These are phyloP conservation scores for Cotesia chilonis DNA, from an alignment of 1,140 invertebrate genomes.

Conservation along the genomic window DNA sequence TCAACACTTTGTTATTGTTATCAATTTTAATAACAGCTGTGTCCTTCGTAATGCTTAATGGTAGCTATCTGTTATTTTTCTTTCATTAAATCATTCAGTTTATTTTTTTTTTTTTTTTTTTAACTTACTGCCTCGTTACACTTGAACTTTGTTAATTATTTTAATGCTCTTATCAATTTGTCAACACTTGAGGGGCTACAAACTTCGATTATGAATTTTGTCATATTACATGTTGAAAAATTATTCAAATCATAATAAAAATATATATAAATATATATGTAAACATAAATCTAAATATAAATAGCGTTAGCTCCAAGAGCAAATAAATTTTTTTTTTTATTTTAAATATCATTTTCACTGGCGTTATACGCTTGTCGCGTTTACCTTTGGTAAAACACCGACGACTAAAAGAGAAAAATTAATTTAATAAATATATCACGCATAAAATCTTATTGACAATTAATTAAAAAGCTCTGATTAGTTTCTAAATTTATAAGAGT, in stretches of 20 bases:
- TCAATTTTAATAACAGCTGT: slow-evolving; percentile 8
- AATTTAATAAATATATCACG: slow-evolving; percentile 20
- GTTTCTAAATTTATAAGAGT: slow-evolving; percentile 21
- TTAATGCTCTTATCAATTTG: not conserved
- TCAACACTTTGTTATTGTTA: not conserved
- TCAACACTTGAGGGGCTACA: not conserved
- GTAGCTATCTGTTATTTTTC: not conserved
- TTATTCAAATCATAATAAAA: slow-evolving; percentile 8
- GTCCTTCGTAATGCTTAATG: not conserved
- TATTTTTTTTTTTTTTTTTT: slow-evolving; percentile 1
- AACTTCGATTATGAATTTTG: not conserved
- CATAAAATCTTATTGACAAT: slow-evolving; percentile 25
- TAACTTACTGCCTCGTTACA: not conserved
- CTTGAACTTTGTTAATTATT: slow-evolving; percentile 8
- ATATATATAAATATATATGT: slow-evolving; percentile 7
- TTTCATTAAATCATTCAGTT: not conserved
- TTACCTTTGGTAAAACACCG: slow-evolving; percentile 34
- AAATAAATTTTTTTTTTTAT: not conserved
- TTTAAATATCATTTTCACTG: slow-evolving; percentile 21
- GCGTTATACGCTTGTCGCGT: slow-evolving; percentile 21
- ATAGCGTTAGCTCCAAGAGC: slow-evolving; percentile 27
- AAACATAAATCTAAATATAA: slow-evolving; percentile 20
- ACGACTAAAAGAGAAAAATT: slow-evolving; percentile 27
- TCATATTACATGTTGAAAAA: too few relatives aligned
- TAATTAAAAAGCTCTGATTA: slow-evolving; percentile 16